Evolutionary conservation across 1,140 invertebrate species (phyloP), one percentile per base, ranked within the genome.

Genomic region (Luehdorfia chinensis): DNA sequence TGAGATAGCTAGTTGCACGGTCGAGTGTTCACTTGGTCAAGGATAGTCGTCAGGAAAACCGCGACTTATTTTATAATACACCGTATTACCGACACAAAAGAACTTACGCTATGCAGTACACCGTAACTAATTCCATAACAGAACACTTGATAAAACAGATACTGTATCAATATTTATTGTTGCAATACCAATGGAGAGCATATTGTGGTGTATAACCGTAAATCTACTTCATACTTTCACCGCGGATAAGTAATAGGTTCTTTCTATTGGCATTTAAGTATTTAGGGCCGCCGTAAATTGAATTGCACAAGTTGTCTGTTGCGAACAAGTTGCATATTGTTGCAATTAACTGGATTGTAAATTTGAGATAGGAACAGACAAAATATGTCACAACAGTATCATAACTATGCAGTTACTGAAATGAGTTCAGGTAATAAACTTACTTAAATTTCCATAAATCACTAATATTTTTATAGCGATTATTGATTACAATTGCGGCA

Each of bases 1-100:
- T 45, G 50, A 70, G 61, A 66, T 63, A 66, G 56, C 59, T 50
- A 55, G 61, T 51, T 57, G 25, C 55, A 46, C 48, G 53, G 36
- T 19, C 32, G 39, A 11, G 25, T 18, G 4, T 27, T 27, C 25
- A 8, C 4, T 43, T 43, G 52, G 51, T 56, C 51, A 54, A 59
- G 57, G 61, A 62, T 65, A 32, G 23, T 30, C n/a, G 37, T 25
- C 41, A 49, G 41, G 30, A 39, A 44, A 44, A 25, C 8, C 21
- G 25, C 23, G 12, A 39, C n/a, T 37, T 37, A 11, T 25, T 39
- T 25, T 23, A 39, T 11, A 23, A 23, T 8, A 11, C 12, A 2
- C 11, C 19, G 25, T 14, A 2, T 13, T 13, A 8, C 2, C 12
- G 2, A 6, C 23, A 8, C 7, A n/a, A 2, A 3, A 21, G 3